phyloP scores from a whole-genome alignment of 2,797 vertebrate species.

The Syngnathus acus region DNA sequence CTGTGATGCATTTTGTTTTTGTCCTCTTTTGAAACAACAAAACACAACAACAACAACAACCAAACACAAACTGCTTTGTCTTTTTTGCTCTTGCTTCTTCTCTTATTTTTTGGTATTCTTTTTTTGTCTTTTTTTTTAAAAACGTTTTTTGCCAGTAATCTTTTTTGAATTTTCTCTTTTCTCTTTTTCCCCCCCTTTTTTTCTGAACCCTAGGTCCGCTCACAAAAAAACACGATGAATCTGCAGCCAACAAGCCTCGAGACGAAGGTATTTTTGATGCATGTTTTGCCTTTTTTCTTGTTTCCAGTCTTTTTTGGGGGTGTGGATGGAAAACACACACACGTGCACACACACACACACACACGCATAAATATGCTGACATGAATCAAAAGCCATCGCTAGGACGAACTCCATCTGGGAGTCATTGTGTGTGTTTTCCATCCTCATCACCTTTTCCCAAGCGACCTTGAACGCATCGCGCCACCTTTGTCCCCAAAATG shows the following conservation, averaged over 20 bases:
- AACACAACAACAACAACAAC: slow-evolving; percentile 51
- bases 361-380: slow-evolving; percentile 45
- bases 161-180: slow-evolving; percentile 86
- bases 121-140: slow-evolving; percentile 72
- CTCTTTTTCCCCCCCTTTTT: slow-evolving; percentile 83
- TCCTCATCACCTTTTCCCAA: slow-evolving; percentile 6
- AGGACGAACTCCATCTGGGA: neutral
- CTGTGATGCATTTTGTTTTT: slow-evolving; percentile 72
- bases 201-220: slow-evolving; percentile 94
- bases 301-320: slow-evolving; percentile 72
- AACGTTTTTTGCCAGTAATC: slow-evolving; percentile 73
- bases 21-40: slow-evolving; percentile 41
- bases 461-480: neutral
- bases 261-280: slow-evolving; percentile 82
- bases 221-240: slow-evolving; percentile 94
- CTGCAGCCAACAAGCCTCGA: slow-evolving; percentile 84
- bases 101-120: slow-evolving; percentile 78
- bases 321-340: slow-evolving; percentile 28
- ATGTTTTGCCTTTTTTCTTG: slow-evolving; percentile 81
- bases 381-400: neutral
- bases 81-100: slow-evolving; percentile 79
- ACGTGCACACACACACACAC: slow-evolving; percentile 8
- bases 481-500: slow-evolving; percentile 1
- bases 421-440: slow-evolving; percentile 22
- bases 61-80: slow-evolving; percentile 69